Percentiles rank a stretch among this genome's conserved stretches.
These are phyloP conservation scores for Chymomyza caudatula DNA, from an alignment of 2,888 invertebrate genomes.

Conservation along the genomic window DNA sequence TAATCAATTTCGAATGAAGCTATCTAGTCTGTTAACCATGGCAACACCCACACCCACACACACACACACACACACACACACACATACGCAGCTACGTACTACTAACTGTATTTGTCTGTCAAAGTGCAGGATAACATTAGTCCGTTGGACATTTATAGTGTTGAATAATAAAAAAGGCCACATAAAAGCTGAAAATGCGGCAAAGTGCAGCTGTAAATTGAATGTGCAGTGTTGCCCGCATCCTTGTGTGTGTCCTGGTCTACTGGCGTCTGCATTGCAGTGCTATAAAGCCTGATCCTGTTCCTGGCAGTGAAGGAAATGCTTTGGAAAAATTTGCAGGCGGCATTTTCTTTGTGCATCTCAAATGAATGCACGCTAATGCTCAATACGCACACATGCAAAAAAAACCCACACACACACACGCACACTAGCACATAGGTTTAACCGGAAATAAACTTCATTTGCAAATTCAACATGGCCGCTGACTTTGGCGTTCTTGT, in stretches of 20 bases:
- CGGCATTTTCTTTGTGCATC: not conserved
- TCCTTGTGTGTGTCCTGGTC: not conserved
- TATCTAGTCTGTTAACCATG: constrained; percentile 10
- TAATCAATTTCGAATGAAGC: not conserved
- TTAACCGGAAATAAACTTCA: constrained; percentile 51
- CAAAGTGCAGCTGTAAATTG: not conserved
- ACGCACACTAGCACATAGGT: not conserved
- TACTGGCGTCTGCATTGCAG: not conserved
- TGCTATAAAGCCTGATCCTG: not conserved
- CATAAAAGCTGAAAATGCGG: not conserved
- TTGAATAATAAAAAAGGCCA: not conserved
- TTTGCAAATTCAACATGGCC: constrained; percentile 50
- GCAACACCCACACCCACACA: not conserved
- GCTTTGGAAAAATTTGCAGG: not conserved
- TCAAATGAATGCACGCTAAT: not conserved
- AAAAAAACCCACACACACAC: not conserved
- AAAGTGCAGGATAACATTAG: not conserved
- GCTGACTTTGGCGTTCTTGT: constrained; percentile 39
- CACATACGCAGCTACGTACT: not conserved
- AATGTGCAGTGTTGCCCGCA: not conserved
- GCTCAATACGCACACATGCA: not conserved
- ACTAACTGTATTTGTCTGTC: not conserved
- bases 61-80: not conserved
- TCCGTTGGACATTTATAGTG: not conserved
- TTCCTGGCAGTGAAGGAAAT: not conserved